phyloP scores from a whole-genome alignment of 2,113 vertebrate species.

The Narcine bancroftii region DNA sequence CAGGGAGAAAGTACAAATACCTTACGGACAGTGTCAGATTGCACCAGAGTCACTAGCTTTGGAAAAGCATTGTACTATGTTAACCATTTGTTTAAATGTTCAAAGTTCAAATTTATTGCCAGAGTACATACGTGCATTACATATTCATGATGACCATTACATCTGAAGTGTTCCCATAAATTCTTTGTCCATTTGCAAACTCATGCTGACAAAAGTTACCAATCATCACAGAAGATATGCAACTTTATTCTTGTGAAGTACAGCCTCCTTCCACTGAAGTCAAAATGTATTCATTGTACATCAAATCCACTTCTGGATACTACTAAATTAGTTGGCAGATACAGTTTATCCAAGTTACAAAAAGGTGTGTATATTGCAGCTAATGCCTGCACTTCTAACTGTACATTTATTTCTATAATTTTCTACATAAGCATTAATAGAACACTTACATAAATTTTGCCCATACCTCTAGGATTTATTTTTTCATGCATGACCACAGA shows the following conservation, averaged over 20 bases:
- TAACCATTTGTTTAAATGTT: too few relatives aligned
- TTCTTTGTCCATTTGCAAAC: not conserved
- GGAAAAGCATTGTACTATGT: too few relatives aligned
- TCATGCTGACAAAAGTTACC: not conserved
- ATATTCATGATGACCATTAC: not conserved
- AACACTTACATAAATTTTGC: not conserved
- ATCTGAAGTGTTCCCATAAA: not conserved
- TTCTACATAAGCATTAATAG: slow-evolving; percentile 14
- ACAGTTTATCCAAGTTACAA: not conserved
- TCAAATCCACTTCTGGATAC: not conserved
- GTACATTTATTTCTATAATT: slow-evolving; percentile 24
- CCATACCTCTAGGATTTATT: slow-evolving; percentile 12
- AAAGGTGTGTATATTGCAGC: not conserved
- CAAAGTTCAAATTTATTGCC: too few relatives aligned
- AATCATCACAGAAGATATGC: not conserved
- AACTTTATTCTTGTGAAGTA: not conserved
- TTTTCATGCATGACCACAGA: not conserved
- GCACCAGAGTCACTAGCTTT: too few relatives aligned
- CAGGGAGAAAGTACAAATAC: too few relatives aligned
- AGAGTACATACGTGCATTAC: too few relatives aligned
- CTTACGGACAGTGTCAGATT: too few relatives aligned
- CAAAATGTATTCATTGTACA: slow-evolving; percentile 1
- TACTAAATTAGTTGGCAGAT: not conserved
- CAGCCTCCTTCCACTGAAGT: not conserved
- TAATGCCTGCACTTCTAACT: slow-evolving; percentile 16